phyloP scores from a whole-genome alignment of 2,797 vertebrate species.

The Propithecus perrieri region DNA sequence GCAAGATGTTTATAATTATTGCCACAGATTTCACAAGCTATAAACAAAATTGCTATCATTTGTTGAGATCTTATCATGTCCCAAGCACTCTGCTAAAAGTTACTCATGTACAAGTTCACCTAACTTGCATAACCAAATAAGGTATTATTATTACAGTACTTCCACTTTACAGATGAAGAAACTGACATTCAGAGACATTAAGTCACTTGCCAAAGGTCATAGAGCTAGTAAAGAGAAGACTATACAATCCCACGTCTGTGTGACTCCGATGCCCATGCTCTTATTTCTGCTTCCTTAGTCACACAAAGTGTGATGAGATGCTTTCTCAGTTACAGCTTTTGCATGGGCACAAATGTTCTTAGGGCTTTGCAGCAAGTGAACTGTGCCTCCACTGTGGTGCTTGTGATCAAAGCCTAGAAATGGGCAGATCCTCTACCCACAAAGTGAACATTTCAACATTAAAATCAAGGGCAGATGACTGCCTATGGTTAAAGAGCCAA shows the following conservation, averaged over 20 bases:
- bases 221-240: neutral
- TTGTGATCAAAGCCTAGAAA: constrained; percentile 3
- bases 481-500: neutral
- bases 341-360: neutral
- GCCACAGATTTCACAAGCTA: neutral
- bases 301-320: neutral
- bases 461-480: neutral
- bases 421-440: neutral
- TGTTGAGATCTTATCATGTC: neutral
- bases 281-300: neutral
- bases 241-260: neutral
- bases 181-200: neutral
- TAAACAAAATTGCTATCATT: constrained; percentile 21
- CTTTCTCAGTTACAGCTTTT: neutral
- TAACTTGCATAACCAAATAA: neutral
- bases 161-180: constrained; percentile 2
- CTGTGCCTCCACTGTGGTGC: neutral
- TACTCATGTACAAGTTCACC: neutral
- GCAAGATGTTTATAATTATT: neutral
- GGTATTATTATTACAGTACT: neutral
- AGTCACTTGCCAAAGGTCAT: neutral
- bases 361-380: neutral
- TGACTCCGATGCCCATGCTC: neutral
- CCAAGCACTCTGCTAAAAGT: neutral
- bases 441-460: constrained; percentile 7